Base-by-base conservation (phyloP, 2,113 vertebrate species). In the Catharus bicknelli region DNA sequence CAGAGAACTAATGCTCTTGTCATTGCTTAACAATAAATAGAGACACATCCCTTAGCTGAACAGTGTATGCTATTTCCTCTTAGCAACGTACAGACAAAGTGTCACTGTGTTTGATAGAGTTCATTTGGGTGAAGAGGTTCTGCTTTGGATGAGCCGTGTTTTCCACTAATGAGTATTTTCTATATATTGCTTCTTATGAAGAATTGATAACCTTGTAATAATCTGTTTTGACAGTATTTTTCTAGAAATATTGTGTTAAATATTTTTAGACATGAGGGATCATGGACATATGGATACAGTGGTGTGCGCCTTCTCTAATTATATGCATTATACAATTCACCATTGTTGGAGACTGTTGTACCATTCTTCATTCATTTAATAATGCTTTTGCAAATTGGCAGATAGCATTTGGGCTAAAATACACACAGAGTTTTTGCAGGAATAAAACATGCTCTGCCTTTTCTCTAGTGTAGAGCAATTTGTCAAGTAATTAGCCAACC, bases 341-440 rank as follows among this genome's bases (percentile, higher is more conserved):
- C 97, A 98, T 99, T 98, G 98, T 98, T 98, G 98, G 97, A 97
- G 97, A 98, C 98, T 98, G 97, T 98, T 98, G 98, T 98, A 97
- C 98, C 98, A 98, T 99, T 98, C 98, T 98, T 98, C 98, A 98
- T 99, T 99, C 99, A 99, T 99, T 99, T 99, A 99, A 99, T 99
- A 99, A 99, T 98, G 98, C 98, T 98, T 98, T 99, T 98, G 97
- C 98, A 98, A 99, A 98, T 98, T 98, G 98, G 98, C 98, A 98
- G 98, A 98, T 97, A 98, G 98, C 97, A 97, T 98, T 98, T 98
- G 98, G 98, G 95, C 97, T 98, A 97, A 98, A 98, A 98, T 97
- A 97, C 95, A 98, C 97, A 98, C 96, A 97, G 97, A 97, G 96
- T 97, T 97, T 98, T 95, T 98, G 95, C 94, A 90, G 91, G 93